Conservation (phyloP, 2,797 vertebrate genomes). For the Craterocephalus amniculus region DNA sequence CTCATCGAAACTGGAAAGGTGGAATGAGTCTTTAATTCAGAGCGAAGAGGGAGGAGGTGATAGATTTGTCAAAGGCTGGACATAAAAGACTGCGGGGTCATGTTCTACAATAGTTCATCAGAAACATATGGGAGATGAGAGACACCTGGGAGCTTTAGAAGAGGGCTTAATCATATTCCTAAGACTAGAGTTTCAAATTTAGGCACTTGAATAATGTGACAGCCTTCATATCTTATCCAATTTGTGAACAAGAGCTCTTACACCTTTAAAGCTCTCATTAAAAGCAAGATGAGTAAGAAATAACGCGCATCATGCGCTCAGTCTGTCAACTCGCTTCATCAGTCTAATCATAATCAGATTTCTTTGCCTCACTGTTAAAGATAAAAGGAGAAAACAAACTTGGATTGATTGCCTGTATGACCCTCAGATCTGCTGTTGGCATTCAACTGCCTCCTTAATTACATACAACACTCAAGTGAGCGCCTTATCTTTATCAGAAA, state of each 20-base stretch:
- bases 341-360: conserved; percentile 50
- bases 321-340: conserved; percentile 36
- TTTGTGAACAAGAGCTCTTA: conserved; percentile 16
- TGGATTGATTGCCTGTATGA: conserved; percentile 29
- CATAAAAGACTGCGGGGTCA: conserved; percentile 67
- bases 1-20: conserved; percentile 75
- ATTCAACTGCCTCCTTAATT: conserved; percentile 57
- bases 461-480: conserved; percentile 60
- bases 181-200: conserved; percentile 46
- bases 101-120: conserved; percentile 72
- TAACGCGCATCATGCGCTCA: conserved; percentile 39
- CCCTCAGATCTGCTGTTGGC: conserved; percentile 53
- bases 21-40: conserved; percentile 79
- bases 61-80: conserved; percentile 77
- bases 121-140: conserved; percentile 69
- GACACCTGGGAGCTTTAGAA: conserved; percentile 39
- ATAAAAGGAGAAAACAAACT: neutral
- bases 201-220: conserved; percentile 20
- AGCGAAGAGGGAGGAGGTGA: conserved; percentile 71
- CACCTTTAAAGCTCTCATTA: conserved; percentile 31
- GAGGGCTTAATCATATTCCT: conserved; percentile 49
- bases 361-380: conserved; percentile 32
- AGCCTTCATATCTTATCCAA: conserved; percentile 26
- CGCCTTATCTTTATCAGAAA: conserved; percentile 38
- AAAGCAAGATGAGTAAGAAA: conserved; percentile 28